These are phyloP conservation scores for Myzus persicae DNA, from an alignment of 1,140 invertebrate species.

Conservation along the genomic window DNA sequence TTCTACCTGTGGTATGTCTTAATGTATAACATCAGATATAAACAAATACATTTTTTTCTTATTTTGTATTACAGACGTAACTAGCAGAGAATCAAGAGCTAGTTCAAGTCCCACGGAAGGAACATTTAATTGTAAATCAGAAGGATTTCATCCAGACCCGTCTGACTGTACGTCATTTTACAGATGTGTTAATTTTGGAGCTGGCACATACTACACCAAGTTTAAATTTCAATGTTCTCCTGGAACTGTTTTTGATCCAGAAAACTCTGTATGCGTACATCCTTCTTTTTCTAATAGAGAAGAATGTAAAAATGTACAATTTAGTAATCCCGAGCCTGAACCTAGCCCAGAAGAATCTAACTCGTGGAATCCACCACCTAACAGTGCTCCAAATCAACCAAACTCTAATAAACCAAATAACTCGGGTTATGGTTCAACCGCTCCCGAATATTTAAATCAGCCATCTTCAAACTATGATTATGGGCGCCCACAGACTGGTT, in stretches of 20 bases:
- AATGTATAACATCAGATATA: background rate
- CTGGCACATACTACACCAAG: slow-evolving; percentile 62
- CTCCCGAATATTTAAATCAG: slow-evolving; percentile 18
- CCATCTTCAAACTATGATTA: slow-evolving; percentile 31
- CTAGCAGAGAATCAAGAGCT: slow-evolving; percentile 18
- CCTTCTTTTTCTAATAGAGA: slow-evolving; percentile 70
- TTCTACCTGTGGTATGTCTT: background rate
- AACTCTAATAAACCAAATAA: slow-evolving; percentile 19
- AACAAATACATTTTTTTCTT: background rate
- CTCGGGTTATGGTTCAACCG: slow-evolving; percentile 28
- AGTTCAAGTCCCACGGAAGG: background rate
- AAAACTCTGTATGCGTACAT: slow-evolving; percentile 73
- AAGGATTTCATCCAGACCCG: slow-evolving; percentile 70
- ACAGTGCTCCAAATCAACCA: background rate
- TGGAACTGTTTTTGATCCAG: slow-evolving; percentile 76
- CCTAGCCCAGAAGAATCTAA: slow-evolving; percentile 41
- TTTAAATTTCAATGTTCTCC: slow-evolving; percentile 75
- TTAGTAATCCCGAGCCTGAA: slow-evolving; percentile 27
- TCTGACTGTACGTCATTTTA: slow-evolving; percentile 70
- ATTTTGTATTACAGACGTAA: slow-evolving; percentile 15
- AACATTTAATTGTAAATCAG: slow-evolving; percentile 67
- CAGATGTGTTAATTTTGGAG: slow-evolving; percentile 68
- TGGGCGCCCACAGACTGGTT: slow-evolving; percentile 39
- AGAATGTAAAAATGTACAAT: slow-evolving; percentile 65
- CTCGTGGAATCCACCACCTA: slow-evolving; percentile 1